Percentiles rank a stretch among this genome's conserved stretches.
Evolutionary conservation across 2,888 invertebrate species (phyloP).

Genomic region (Caenorhabditis sulstoni): DNA sequence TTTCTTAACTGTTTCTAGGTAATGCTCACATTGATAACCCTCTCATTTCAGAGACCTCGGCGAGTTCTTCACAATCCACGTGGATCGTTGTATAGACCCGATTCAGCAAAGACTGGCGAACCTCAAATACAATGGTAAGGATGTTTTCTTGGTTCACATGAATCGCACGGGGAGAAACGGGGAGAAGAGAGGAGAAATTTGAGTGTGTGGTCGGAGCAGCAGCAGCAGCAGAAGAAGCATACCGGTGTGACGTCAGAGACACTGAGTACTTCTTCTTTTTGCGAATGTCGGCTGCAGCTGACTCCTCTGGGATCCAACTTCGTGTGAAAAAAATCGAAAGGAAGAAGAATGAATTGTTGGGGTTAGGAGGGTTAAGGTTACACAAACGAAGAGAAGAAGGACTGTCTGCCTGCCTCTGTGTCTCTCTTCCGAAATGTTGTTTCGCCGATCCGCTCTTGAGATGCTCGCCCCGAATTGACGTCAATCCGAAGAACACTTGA

Average conservation of each 20-base stretch:
- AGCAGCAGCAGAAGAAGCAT: background rate
- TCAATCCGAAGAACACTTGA: slow-evolving; percentile 47
- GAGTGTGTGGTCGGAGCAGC: slow-evolving; percentile 13
- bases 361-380: background rate
- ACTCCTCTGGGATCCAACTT: background rate
- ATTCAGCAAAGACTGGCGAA: slow-evolving; percentile 69
- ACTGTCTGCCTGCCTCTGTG: slow-evolving; percentile 1
- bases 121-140: slow-evolving; percentile 65
- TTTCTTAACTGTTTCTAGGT: no score
- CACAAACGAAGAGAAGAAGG: background rate
- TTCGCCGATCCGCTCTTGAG: slow-evolving; percentile 12
- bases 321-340: no score
- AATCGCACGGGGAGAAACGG: slow-evolving; percentile 15
- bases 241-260: slow-evolving; percentile 42
- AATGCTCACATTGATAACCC: no score
- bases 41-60: slow-evolving; percentile 68
- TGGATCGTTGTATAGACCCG: slow-evolving; percentile 63
- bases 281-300: slow-evolving; percentile 4
- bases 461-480: slow-evolving; percentile 33
- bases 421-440: slow-evolving; percentile 8
- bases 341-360: no score
- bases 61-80: slow-evolving; percentile 71
- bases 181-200: background rate
- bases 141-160: slow-evolving; percentile 7
- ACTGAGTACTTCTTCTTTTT: slow-evolving; percentile 17